Percentiles rank a stretch among this genome's conserved stretches.
These are phyloP conservation scores for Nephrotoma guestfalica DNA, from an alignment of 2,888 invertebrate genomes.

Conservation along the genomic window DNA sequence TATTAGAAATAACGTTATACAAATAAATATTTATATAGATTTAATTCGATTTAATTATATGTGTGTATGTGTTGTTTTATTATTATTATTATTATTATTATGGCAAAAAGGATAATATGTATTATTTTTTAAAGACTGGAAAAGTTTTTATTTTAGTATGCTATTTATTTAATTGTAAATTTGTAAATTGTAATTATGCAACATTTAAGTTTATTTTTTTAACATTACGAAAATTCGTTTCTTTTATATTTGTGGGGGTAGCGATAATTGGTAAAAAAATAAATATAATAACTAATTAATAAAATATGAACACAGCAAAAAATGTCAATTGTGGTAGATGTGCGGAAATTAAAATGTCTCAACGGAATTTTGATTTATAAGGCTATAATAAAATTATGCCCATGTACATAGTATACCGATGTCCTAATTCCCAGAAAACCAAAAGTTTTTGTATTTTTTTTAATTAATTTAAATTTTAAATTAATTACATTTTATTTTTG, in stretches of 20 bases:
- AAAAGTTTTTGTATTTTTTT: neutral
- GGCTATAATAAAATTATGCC: neutral
- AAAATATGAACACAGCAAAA: neutral
- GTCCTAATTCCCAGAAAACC: neutral
- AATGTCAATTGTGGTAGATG: neutral
- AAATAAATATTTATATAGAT: neutral
- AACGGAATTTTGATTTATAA: neutral
- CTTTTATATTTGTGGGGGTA: neutral
- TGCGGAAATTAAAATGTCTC: neutral
- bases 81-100: neutral
- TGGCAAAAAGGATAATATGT: neutral
- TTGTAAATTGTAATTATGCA: neutral
- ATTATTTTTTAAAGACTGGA: neutral
- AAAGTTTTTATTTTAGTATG: neutral
- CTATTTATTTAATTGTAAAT: neutral
- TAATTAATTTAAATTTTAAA: neutral
- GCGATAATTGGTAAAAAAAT: neutral
- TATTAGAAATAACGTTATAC: neutral
- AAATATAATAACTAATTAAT: neutral
- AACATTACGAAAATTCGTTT: neutral
- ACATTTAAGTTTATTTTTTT: neutral
- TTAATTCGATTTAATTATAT: neutral
- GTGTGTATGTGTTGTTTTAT: neutral
- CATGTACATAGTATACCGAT: neutral
- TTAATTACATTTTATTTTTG: neutral